Base-by-base conservation (phyloP, 2,888 invertebrate genomes). In the Apotomis betuletana region DNA sequence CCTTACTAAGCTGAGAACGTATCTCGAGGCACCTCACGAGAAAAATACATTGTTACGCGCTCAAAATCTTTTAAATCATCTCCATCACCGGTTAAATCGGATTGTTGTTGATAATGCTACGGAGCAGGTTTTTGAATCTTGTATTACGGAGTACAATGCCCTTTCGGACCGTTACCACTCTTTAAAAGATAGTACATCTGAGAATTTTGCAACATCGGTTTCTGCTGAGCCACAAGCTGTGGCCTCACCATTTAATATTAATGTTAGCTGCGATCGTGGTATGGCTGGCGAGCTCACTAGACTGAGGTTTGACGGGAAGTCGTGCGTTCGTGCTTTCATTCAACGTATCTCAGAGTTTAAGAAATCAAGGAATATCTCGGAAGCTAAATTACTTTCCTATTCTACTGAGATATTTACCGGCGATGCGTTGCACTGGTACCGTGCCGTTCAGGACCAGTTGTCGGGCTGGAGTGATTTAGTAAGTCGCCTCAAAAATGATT, bases 371-470 rank as follows among this genome's bases (percentile, higher is more conserved):
- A 51, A 51, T 36, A 62, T 62, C 4, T 51, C 51, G 4, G 27
- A 9, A 3, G 3, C 62, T n/a, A 62, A 51, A 27, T 12, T 62
- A 36, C 51, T 62, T 1, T 51, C 64, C 2, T 55, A 55, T n/a
- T 46, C 49, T 9, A 49, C 58, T 0, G 67, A 67, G 12, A 67
- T 58, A 5, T 67, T 67, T 44, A 58, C 49, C 8, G 67, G 49
- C 13, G 67, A 57, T 9, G 67, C 67, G 3, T 59, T 67, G 10
- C 67, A 67, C 27, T 67, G 67, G 67, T 59, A 38, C 13, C 57
- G 67, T 8, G 6, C n/a, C n/a, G 15, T 58, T 3, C 49, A 59
- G 38, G 51, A 59, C n/a, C 13, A 36, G 6, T 54, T 69, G 4
- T 44, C 27, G 5, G 9, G 10, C 38, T 70, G 69, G 69, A 49